phyloP scores from a whole-genome alignment of 2,888 invertebrate species.

The Brachyptera risi region DNA sequence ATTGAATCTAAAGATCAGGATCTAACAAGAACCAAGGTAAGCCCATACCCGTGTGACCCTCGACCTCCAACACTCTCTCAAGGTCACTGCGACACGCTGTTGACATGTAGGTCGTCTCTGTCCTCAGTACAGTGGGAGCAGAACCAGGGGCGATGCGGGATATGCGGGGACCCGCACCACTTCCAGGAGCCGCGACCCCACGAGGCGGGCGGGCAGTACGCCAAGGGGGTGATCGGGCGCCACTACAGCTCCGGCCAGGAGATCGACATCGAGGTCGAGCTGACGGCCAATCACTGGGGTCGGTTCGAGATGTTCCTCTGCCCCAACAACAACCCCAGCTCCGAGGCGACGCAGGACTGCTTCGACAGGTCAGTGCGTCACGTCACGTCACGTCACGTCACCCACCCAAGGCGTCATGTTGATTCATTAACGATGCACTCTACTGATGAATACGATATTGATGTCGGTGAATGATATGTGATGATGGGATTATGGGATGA shows the following conservation, averaged over 20 bases:
- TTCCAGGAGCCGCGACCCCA: constrained; percentile 71
- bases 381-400: too few species aligned
- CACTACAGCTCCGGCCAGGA: constrained; percentile 79
- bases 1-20: too few species aligned
- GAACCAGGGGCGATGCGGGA: constrained; percentile 80
- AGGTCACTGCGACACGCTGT: too few species aligned
- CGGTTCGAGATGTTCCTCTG: constrained; percentile 81
- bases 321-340: constrained; percentile 75
- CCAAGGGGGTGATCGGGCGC: constrained; percentile 77
- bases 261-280: constrained; percentile 79
- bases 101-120: constrained; percentile 23
- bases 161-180: constrained; percentile 84
- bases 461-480: too few species aligned
- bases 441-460: too few species aligned
- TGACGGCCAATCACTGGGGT: constrained; percentile 88
- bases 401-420: too few species aligned
- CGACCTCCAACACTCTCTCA: too few species aligned
- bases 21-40: too few species aligned
- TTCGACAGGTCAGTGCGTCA: constrained; percentile 66
- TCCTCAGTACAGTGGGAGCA: constrained; percentile 79
- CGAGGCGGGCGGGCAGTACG: constrained; percentile 83
- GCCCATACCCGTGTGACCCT: too few species aligned
- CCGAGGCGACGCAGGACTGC: constrained; percentile 76
- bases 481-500: too few species aligned
- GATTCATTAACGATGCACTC: too few species aligned